phyloP scores from a whole-genome alignment of 2,888 invertebrate species.

The Torymus tubicola region DNA sequence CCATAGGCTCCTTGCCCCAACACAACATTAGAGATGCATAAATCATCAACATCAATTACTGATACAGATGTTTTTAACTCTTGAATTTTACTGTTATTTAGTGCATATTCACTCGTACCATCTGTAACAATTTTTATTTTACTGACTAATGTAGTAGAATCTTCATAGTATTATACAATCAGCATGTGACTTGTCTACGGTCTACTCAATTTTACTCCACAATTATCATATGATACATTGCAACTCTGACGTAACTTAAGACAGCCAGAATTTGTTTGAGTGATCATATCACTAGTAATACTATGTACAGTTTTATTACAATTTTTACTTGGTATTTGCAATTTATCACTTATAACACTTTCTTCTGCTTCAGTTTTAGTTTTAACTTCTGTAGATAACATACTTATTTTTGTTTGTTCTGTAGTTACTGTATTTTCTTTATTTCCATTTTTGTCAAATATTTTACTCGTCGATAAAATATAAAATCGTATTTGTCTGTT shows the following conservation, averaged over 20 bases:
- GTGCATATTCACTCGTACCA: background rate
- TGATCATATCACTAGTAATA: no score
- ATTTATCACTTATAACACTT: no score
- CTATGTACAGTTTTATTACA: no score
- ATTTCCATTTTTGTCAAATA: background rate
- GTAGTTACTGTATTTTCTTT: background rate
- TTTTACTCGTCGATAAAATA: background rate
- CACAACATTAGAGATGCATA: background rate
- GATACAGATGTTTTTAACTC: background rate
- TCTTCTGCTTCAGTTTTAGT: no score
- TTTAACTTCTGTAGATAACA: no score
- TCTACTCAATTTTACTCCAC: no score
- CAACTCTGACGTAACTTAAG: no score
- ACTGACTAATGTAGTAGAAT: background rate
- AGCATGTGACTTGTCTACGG: background rate
- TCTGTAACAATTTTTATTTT: background rate
- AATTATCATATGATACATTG: no score
- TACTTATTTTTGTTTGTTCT: background rate
- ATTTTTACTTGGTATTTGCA: no score
- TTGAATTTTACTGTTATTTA: background rate
- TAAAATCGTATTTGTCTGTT: slow-evolving; percentile 4
- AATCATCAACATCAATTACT: background rate
- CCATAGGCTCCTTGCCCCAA: slow-evolving; percentile 11
- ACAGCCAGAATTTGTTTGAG: no score
- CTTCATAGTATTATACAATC: slow-evolving; percentile 2